Evolutionary conservation across 2,797 vertebrate species (phyloP).

Genomic region (Pangasius krempfi): DNA sequence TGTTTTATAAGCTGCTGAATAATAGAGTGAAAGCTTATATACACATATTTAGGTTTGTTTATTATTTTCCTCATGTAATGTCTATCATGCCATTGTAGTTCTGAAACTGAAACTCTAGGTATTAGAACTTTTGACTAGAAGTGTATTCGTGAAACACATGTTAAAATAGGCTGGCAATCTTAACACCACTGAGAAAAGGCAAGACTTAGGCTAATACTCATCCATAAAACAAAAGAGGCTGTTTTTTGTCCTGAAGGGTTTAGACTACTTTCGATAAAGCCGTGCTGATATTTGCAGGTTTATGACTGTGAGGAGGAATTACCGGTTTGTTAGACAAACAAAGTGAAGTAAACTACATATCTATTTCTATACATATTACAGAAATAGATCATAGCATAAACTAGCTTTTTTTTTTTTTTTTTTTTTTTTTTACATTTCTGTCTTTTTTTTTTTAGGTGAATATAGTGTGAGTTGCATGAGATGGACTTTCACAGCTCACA

Average conservation of each 20-base stretch:
- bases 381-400: not conserved
- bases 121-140: not conserved
- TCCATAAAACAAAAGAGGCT: conserved; percentile 7
- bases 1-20: not conserved
- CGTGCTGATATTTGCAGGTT: not conserved
- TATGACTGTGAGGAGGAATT: not conserved
- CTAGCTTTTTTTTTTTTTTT: too few species aligned
- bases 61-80: not conserved
- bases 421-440: too few species aligned
- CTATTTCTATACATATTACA: too few species aligned
- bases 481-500: not conserved
- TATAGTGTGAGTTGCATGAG: not conserved
- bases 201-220: not conserved
- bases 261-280: not conserved
- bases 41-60: not conserved
- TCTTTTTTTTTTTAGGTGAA: not conserved
- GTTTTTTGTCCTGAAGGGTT: not conserved
- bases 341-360: not conserved
- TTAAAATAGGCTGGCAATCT: not conserved
- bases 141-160: not conserved
- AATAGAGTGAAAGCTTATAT: not conserved
- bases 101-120: not conserved
- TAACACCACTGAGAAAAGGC: not conserved
- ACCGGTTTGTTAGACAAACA: not conserved
- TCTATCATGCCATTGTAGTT: not conserved